phyloP scores from a whole-genome alignment of 1,140 invertebrate genomes.

The Gonatopus flavifemur region DNA sequence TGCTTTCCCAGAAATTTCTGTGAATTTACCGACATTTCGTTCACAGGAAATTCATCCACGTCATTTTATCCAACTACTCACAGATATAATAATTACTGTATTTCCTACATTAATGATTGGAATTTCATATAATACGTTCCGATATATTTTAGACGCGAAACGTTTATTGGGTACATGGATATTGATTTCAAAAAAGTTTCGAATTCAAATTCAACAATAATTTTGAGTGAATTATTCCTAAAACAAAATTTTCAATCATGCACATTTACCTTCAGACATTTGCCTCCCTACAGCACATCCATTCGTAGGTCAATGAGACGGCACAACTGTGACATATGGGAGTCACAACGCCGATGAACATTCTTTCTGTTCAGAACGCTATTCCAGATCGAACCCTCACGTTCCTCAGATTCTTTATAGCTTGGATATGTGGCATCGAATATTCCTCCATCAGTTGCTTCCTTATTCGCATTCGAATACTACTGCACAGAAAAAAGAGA shows the following conservation, averaged over 20 bases:
- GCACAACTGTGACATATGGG: constrained; percentile 23
- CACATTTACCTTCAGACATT: constrained; percentile 24
- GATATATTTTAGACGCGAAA: too few species aligned
- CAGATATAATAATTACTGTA: too few species aligned
- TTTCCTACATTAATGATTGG: too few species aligned
- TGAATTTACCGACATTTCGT: too few species aligned
- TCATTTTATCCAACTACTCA: too few species aligned
- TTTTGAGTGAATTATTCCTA: not conserved
- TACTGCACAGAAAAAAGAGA: constrained; percentile 25
- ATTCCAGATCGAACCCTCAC: constrained; percentile 32
- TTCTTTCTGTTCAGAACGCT: constrained; percentile 35
- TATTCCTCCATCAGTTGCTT: constrained; percentile 40
- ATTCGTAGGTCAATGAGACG: constrained; percentile 21
- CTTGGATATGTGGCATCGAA: constrained; percentile 30
- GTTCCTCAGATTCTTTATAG: constrained; percentile 38
- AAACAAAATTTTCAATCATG: too few species aligned
- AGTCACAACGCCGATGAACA: constrained; percentile 35
- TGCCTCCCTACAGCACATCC: constrained; percentile 18
- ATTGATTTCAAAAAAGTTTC: too few species aligned
- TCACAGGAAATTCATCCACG: too few species aligned
- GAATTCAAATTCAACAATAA: too few species aligned
- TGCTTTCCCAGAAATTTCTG: too few species aligned
- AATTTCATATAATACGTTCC: too few species aligned
- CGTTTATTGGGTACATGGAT: too few species aligned
- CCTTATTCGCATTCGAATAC: constrained; percentile 29